These are phyloP conservation scores for Propithecus deckenii DNA, from an alignment of 2,797 vertebrate species.

Conservation along the genomic window DNA sequence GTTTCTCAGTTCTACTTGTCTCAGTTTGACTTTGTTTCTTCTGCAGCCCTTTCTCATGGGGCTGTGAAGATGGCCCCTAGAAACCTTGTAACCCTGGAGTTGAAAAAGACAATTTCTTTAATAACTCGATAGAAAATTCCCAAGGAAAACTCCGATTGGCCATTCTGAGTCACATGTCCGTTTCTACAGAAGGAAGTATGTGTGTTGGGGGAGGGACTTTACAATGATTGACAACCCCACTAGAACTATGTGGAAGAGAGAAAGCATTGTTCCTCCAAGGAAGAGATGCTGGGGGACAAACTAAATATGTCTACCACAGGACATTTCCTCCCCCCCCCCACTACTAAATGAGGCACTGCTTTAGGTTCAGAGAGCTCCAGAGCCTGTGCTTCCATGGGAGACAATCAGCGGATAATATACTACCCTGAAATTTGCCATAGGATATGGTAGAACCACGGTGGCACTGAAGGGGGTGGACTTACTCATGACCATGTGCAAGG, in stretches of 20 bases:
- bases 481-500: background rate
- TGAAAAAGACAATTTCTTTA: background rate
- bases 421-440: background rate
- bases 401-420: background rate
- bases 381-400: too few species aligned
- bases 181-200: background rate
- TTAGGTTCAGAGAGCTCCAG: background rate
- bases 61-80: background rate
- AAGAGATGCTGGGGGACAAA: background rate
- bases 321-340: background rate
- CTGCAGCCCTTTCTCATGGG: background rate
- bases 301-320: background rate
- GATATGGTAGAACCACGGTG: background rate
- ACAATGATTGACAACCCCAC: background rate
- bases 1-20: background rate
- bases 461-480: background rate
- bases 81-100: background rate
- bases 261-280: background rate
- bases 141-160: background rate
- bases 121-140: background rate
- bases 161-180: background rate
- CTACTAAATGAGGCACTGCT: background rate
- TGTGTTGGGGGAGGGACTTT: background rate
- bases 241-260: background rate
- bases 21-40: background rate